Percentiles rank a stretch among this genome's conserved stretches.
phyloP scores from a whole-genome alignment of 2,113 vertebrate genomes.

The Gymnorhina tibicen region DNA sequence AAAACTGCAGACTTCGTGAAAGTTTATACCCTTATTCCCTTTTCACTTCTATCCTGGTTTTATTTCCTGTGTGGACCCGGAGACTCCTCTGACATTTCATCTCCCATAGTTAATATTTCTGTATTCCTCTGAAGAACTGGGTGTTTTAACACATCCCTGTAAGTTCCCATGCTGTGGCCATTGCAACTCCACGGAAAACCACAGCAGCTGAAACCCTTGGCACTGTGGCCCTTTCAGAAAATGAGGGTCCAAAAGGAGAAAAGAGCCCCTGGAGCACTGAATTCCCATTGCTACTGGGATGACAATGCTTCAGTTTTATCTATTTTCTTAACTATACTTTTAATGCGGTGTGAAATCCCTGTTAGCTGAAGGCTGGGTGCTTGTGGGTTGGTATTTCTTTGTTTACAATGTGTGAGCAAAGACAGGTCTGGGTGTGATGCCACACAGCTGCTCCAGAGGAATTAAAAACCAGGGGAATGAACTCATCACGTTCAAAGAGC shows the following conservation, averaged over 20 bases:
- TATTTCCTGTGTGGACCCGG: no score
- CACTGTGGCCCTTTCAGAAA: background rate
- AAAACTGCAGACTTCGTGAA: background rate
- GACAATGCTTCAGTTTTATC: background rate
- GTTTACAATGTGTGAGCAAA: background rate
- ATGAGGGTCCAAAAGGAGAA: background rate
- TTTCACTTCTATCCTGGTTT: background rate
- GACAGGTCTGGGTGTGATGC: background rate
- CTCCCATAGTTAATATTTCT: background rate
- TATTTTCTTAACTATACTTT: fast-evolving
- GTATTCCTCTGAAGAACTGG: background rate
- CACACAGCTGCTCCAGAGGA: background rate
- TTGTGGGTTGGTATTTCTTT: background rate
- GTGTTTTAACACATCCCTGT: fast-evolving
- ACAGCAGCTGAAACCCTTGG: no score
- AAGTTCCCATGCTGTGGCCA: background rate
- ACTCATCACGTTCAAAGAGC: background rate
- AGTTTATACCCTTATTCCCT: background rate
- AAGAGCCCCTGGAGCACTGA: background rate
- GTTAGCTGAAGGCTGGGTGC: background rate
- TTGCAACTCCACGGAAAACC: background rate
- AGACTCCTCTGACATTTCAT: background rate
- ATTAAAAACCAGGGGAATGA: background rate
- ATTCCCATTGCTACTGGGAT: fast-evolving
- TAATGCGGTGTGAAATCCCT: background rate